phyloP scores from a whole-genome alignment of 2,888 invertebrate genomes.

The Parochlus steinenii region DNA sequence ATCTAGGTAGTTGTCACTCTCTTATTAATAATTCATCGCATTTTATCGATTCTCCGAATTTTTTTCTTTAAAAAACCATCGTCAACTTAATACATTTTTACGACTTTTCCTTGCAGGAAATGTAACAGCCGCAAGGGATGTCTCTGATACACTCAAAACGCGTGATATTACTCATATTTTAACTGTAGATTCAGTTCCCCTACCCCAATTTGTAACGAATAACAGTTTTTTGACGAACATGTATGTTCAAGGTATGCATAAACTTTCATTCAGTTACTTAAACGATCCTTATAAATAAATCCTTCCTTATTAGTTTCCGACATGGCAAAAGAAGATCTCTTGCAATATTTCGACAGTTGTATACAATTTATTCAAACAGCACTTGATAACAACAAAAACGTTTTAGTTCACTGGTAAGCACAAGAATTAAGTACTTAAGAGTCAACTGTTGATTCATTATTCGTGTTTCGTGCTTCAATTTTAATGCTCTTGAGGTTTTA shows the following conservation, averaged over 20 bases:
- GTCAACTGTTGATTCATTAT: neutral
- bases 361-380: slow-evolving; percentile 59
- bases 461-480: neutral
- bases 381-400: slow-evolving; percentile 41
- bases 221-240: slow-evolving; percentile 48
- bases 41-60: no score
- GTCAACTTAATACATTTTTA: no score
- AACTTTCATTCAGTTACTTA: neutral
- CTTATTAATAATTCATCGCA: no score
- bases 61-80: no score
- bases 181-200: slow-evolving; percentile 69
- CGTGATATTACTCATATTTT: slow-evolving; percentile 59
- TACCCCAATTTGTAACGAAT: slow-evolving; percentile 56
- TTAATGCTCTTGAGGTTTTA: neutral
- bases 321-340: slow-evolving; percentile 67
- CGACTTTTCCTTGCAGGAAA: slow-evolving; percentile 42
- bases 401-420: slow-evolving; percentile 87
- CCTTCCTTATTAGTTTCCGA: slow-evolving; percentile 48
- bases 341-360: slow-evolving; percentile 61
- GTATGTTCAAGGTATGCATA: slow-evolving; percentile 52
- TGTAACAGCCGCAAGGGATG: slow-evolving; percentile 60
- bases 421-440: slow-evolving; percentile 33
- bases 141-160: slow-evolving; percentile 44
- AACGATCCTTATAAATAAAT: slow-evolving; percentile 8
- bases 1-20: slow-evolving; percentile 23